phyloP scores from a whole-genome alignment of 2,888 invertebrate species.

The Celastrina argiolus region DNA sequence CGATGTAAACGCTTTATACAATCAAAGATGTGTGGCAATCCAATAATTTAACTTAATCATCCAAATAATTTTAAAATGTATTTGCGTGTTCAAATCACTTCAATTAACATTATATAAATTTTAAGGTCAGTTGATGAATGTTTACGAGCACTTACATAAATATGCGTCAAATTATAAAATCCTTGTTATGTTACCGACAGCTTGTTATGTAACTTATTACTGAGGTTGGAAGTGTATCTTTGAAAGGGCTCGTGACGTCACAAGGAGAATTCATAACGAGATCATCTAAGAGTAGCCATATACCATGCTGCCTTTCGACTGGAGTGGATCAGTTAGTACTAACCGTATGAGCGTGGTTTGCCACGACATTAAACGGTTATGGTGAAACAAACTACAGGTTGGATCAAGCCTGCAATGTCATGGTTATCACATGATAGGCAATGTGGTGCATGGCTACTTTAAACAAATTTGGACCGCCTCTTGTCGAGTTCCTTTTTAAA shows the following conservation, averaged over 20 bases:
- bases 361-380: no score
- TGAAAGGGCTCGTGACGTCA: background rate
- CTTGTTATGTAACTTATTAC: background rate
- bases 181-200: background rate
- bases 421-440: no score
- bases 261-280: background rate
- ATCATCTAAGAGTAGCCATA: no score
- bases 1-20: background rate
- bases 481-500: background rate
- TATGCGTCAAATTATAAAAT: background rate
- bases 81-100: background rate
- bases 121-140: no score
- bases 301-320: no score
- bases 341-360: no score
- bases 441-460: no score
- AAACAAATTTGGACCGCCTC: slow-evolving; percentile 9
- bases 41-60: background rate
- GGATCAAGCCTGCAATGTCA: no score
- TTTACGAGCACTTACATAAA: background rate
- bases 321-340: no score
- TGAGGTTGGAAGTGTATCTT: background rate
- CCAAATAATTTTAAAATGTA: background rate
- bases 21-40: background rate
- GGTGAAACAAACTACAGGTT: no score
- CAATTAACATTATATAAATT: background rate